Evolutionary conservation across 2,888 invertebrate genomes (phyloP).

Genomic region (Caenorhabditis doughertyi): DNA sequence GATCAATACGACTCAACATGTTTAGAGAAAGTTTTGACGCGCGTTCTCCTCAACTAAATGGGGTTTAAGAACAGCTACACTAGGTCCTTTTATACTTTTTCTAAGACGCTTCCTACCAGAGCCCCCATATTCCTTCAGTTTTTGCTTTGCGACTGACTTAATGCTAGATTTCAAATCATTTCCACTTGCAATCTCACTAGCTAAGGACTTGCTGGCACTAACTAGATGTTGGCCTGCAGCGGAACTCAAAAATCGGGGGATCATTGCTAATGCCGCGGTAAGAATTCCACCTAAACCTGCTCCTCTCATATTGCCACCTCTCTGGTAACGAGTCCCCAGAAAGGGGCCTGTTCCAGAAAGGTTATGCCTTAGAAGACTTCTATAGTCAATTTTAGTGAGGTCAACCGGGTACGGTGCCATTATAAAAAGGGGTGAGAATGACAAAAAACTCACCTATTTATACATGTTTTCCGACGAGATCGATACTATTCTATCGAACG

Average conservation of each 20-base stretch:
- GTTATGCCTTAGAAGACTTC: background rate
- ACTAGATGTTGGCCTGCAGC: too few species aligned
- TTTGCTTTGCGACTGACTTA: too few species aligned
- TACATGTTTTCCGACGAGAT: too few species aligned
- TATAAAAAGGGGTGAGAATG: background rate
- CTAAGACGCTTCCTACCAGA: background rate
- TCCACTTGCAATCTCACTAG: too few species aligned
- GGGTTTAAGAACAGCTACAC: background rate
- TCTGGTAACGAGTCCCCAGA: too few species aligned
- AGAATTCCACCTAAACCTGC: too few species aligned
- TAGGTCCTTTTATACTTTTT: conserved; percentile 1
- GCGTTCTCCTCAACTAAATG: background rate
- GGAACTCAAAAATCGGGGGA: too few species aligned
- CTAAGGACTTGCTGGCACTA: too few species aligned
- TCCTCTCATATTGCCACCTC: too few species aligned
- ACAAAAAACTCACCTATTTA: background rate
- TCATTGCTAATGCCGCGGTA: too few species aligned
- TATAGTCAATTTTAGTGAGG: background rate
- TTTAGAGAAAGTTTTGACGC: background rate
- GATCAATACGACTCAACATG: background rate
- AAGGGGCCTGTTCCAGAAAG: background rate
- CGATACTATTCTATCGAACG: background rate
- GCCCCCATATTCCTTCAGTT: background rate
- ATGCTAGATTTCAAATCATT: too few species aligned
- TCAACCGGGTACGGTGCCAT: background rate